Evolutionary conservation across 2,113 vertebrate genomes (phyloP).

Genomic region (Lagopus muta): DNA sequence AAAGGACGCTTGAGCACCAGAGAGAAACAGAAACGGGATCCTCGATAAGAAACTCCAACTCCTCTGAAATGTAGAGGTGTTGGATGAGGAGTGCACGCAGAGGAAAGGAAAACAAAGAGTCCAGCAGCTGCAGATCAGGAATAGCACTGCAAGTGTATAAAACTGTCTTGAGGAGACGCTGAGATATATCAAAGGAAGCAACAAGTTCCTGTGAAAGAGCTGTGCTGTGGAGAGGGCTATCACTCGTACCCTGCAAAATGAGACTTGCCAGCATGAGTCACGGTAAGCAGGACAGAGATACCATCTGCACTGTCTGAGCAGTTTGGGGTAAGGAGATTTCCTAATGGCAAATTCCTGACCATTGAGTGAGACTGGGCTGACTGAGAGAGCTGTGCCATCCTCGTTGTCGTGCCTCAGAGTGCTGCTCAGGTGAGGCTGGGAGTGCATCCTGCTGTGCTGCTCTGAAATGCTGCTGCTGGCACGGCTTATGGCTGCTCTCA

Average conservation of each 20-base stretch:
- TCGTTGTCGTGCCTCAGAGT: fast-evolving
- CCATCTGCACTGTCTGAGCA: background rate
- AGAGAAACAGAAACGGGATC: background rate
- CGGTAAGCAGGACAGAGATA: background rate
- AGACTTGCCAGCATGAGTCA: background rate
- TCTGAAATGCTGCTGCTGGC: background rate
- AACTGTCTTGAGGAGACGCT: background rate
- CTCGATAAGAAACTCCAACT: background rate
- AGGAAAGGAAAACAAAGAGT: background rate
- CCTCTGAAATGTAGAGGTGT: background rate
- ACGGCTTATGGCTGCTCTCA: fast-evolving
- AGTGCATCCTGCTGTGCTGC: fast-evolving
- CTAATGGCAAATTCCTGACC: background rate
- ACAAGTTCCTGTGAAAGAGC: background rate
- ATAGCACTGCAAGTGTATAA: background rate
- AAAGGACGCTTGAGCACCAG: background rate
- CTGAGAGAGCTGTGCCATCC: background rate
- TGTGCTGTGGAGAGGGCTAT: background rate
- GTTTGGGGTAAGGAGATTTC: background rate
- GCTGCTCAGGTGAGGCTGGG: background rate
- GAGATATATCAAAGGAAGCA: background rate
- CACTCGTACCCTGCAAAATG: background rate
- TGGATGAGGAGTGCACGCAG: background rate
- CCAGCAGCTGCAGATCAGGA: background rate
- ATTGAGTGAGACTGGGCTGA: background rate